Base-by-base conservation (phyloP, 1,140 invertebrate species). In the Ectropis grisescens region DNA sequence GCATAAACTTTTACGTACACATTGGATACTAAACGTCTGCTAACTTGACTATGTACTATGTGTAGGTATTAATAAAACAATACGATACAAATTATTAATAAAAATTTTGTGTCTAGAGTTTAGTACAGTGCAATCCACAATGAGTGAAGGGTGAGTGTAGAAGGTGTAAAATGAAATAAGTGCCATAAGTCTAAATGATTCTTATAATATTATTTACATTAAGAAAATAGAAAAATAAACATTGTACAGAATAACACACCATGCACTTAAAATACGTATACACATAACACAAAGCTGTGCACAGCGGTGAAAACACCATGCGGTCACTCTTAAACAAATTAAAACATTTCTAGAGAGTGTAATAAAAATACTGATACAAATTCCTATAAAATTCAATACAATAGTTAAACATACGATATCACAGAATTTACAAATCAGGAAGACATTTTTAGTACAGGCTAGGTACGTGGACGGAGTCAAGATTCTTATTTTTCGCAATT, bases 111-210 rank as follows among this genome's bases (percentile, higher is more conserved):
- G n/a, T n/a, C n/a, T n/a, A n/a, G n/a, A n/a, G n/a, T n/a, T n/a
- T n/a, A n/a, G 16, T 8, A 3, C 16, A 19, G 39, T 37, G 38
- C 35, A 25, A 30, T 34, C 15, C 10, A 2, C 6, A 26, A 31
- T 30, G 29, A 31, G 11, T 23, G n/a, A 22, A 25, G 31, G 31
- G 19, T 33, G 31, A 25, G 13, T 13, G 46, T 33, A 43, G 55
- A 58, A 66, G 67, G 68, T 66, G 62, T 65, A 67, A 76, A 80
- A 80, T 78, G 71, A 80, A 80, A 74, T 69, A 69, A 74, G 72
- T 74, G 70, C 68, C 59, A 67, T 76, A 71, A 72, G 71, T 80
- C 53, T 75, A 58, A 75, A 69, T 69, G 61, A 51, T 51, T 70
- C 49, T 70, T 53, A 59, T 60, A 57, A 68, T 67, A 72, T 76